Base-by-base conservation (phyloP, 2,113 vertebrate genomes). In the Ginglymostoma cirratum region DNA sequence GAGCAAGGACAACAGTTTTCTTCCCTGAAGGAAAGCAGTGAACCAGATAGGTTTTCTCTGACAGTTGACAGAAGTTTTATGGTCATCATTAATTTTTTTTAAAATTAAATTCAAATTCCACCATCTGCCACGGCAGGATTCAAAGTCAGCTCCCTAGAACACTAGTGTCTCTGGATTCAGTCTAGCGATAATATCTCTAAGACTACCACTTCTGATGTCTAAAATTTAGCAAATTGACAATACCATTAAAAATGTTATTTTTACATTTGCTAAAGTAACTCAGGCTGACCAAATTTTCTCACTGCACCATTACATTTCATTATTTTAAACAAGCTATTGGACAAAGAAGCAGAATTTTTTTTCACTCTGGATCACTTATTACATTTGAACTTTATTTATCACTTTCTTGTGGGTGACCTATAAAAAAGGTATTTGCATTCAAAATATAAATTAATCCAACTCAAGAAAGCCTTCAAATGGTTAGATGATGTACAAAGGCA, bases 321-420 rank as follows among this genome's bases (percentile, higher is more conserved):
- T 52, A 30, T 89, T 55, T 89, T 30, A 34, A 87, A 86, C 38
- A 45, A 55, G 45, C 85, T 55, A 10, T 38, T 24, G 38, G 61
- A 65, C 83, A 10, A 61, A 95, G 34, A 7, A 27, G 61, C 78
- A 87, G 24, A 30, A 21, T 94, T 96, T 98, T 98, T 42, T 98
- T 97, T 45, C 55, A 61, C 12, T 61, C 55, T 48, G 48, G 30
- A 48, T 87, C 8, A 61, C 21, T 30, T 55, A 34, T 15, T 55
- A 15, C 30, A 3, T 55, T 61, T 17, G 30, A 61, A 65, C 30
- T 90, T 30, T 17, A 30, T 3, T 12, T 15, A 1, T 61, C 48
- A 8, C 52, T 52, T 89, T 55, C 61, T 90, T 34, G 87, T 30
- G 30, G 27, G 30, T 90, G 61, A 52, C 30, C 52, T 34, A n/a